Evolutionary conservation across 2,113 vertebrate species (phyloP).

Genomic region (Apteryx owenii): DNA sequence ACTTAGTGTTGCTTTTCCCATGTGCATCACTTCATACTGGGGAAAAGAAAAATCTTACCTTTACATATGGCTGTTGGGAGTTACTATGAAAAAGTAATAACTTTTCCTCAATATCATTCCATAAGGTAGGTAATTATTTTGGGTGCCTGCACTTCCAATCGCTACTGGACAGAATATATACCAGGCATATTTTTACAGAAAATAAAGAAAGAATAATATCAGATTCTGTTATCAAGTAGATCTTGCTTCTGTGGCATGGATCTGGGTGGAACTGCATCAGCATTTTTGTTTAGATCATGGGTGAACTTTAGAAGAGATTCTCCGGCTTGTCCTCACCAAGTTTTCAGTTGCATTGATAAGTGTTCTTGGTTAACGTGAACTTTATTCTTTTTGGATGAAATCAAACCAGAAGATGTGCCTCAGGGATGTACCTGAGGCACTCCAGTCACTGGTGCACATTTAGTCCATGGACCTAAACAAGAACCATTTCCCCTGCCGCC

Average conservation of each 20-base stretch:
- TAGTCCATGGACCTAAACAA: background rate
- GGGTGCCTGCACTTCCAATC: background rate
- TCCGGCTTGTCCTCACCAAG: background rate
- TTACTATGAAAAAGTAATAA: background rate
- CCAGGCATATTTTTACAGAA: too few relatives aligned
- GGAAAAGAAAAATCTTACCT: background rate
- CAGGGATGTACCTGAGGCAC: background rate
- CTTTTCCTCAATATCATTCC: background rate
- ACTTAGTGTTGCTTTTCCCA: background rate
- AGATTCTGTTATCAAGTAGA: background rate
- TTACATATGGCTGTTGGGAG: background rate
- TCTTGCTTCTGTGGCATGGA: background rate
- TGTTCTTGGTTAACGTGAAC: background rate
- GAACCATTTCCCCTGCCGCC: background rate
- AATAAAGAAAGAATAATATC: too few relatives aligned
- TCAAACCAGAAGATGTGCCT: background rate
- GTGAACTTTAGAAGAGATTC: background rate
- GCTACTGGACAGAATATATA: background rate
- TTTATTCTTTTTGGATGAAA: background rate
- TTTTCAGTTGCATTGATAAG: background rate
- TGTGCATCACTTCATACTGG: background rate
- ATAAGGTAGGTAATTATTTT: background rate
- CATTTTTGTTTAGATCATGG: background rate
- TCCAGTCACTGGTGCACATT: background rate
- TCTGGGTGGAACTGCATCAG: background rate